Percentiles rank a stretch among this genome's conserved stretches.
Conservation (phyloP, 2,888 invertebrate species). For the Lasioglossum morio region DNA sequence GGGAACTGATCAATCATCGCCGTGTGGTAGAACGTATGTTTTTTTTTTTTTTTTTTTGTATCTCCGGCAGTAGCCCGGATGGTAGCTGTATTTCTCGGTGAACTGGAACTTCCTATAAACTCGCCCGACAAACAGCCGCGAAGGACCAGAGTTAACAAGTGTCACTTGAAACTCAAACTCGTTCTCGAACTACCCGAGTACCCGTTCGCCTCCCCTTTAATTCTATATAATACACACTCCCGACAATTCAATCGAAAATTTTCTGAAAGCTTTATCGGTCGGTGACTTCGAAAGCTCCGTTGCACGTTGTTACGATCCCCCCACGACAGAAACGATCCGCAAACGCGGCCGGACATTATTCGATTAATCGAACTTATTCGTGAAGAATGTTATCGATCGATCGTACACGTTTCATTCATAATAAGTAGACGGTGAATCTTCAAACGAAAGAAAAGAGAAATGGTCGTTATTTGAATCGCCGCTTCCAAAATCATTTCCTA, state of each 20-base stretch:
- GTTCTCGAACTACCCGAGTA: constrained; percentile 11
- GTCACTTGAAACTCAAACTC: constrained; percentile 58
- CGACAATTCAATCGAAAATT: constrained; percentile 40
- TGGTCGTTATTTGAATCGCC: too few relatives aligned
- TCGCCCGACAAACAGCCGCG: constrained; percentile 48
- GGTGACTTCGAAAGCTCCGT: constrained; percentile 21
- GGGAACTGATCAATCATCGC: not conserved
- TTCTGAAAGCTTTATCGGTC: constrained; percentile 30
- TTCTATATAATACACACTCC: constrained; percentile 27
- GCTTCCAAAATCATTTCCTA: too few relatives aligned
- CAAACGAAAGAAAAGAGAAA: too few relatives aligned
- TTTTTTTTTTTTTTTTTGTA: constrained; percentile 1
- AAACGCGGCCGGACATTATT: constrained; percentile 12
- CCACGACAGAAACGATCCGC: not conserved
- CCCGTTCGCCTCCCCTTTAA: constrained; percentile 28
- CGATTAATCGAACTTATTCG: constrained; percentile 33
- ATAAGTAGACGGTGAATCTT: too few relatives aligned
- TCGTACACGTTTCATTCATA: too few relatives aligned
- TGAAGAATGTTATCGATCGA: too few relatives aligned
- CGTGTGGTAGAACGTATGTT: not conserved
- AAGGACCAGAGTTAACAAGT: constrained; percentile 59
- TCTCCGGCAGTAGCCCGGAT: constrained; percentile 10
- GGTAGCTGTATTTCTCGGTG: constrained; percentile 31
- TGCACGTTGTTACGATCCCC: not conserved
- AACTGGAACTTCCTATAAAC: constrained; percentile 50